Evolutionary conservation across 2,797 vertebrate species (phyloP), one percentile per base, ranked within the genome.

Genomic region (Mallotus villosus): DNA sequence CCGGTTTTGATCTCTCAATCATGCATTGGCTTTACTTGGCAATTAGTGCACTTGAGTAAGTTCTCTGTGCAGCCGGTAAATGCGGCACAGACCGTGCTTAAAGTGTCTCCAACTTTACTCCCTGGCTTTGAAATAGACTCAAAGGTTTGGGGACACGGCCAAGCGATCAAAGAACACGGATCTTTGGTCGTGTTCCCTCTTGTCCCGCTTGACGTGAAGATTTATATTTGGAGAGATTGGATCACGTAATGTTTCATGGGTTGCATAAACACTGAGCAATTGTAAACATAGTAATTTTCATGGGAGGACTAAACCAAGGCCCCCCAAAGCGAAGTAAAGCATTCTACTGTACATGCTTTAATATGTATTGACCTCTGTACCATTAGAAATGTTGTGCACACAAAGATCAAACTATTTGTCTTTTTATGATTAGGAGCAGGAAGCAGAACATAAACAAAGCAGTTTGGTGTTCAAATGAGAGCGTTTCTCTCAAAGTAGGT

Each of bases 11-110:
- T 87, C 86, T 76, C 24, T 76, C 74, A 70, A 5, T 76, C 55
- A 22, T 63, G 69, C 32, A 37, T 64, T 60, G 41, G 8, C 63
- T 57, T 74, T 5, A 66, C 63, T 70, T 71, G 4, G 75, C 81
- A 86, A 85, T 91, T 90, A 90, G 77, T n/a, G 22, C 68, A 78
- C 70, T 83, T 70, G 77, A 86, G 71, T 34, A 2, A 14, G 29
- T 61, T 4, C 78, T 76, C 55, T 49, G 63, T 69, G 49, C 29
- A n/a, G 27, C 64, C 19, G 41, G 32, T 61, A 73, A 79, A 63
- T 53, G 53, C 11, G 22, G 63, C 68, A 60, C 71, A 75, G 49
- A 62, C 11, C 27, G 0, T 4, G 68, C 70, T 73, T 62, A 76
- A 80, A 70, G 74, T 72, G 29, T 57, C 58, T 57, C 55, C 51